Conservation (phyloP, 2,888 invertebrate species). For the Drosophila diplacantha region DNA sequence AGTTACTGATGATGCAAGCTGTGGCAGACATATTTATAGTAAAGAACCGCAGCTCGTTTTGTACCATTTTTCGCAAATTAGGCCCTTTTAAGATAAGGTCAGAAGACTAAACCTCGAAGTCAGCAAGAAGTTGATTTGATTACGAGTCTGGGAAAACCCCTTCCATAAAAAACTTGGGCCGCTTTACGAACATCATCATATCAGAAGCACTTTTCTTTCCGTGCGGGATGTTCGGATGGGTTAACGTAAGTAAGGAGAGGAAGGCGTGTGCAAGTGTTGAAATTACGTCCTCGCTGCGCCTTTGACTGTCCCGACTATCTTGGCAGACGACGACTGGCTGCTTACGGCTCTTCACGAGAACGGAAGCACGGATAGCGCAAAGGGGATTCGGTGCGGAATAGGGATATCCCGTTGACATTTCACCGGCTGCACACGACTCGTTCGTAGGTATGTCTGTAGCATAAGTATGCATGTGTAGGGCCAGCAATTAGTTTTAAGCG, state of each 20-base stretch:
- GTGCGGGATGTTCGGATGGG: slow-evolving; percentile 5
- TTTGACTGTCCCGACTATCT: slow-evolving; percentile 25
- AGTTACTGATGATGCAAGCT: background rate
- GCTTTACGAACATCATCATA: background rate
- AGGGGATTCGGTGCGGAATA: slow-evolving; percentile 7
- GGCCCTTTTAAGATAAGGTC: background rate
- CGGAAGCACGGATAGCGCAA: slow-evolving; percentile 44
- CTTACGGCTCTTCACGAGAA: slow-evolving; percentile 63
- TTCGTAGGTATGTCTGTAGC: slow-evolving; percentile 11
- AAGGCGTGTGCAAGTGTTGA: slow-evolving; percentile 61
- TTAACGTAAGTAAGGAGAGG: slow-evolving; percentile 28
- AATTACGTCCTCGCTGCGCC: slow-evolving; percentile 44
- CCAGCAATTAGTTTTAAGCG: slow-evolving; percentile 62
- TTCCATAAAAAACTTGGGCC: background rate
- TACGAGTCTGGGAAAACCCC: background rate
- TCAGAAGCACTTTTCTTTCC: slow-evolving; percentile 3
- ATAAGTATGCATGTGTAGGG: slow-evolving; percentile 26
- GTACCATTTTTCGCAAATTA: background rate
- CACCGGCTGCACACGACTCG: slow-evolving; percentile 62
- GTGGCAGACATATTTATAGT: background rate
- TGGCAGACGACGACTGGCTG: slow-evolving; percentile 25
- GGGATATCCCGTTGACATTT: slow-evolving; percentile 69
- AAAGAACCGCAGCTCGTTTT: background rate
- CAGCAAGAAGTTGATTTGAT: background rate
- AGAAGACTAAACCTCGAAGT: background rate